These are phyloP conservation scores for Drosophila elegans DNA, from an alignment of 1,140 invertebrate genomes.

Conservation along the genomic window DNA sequence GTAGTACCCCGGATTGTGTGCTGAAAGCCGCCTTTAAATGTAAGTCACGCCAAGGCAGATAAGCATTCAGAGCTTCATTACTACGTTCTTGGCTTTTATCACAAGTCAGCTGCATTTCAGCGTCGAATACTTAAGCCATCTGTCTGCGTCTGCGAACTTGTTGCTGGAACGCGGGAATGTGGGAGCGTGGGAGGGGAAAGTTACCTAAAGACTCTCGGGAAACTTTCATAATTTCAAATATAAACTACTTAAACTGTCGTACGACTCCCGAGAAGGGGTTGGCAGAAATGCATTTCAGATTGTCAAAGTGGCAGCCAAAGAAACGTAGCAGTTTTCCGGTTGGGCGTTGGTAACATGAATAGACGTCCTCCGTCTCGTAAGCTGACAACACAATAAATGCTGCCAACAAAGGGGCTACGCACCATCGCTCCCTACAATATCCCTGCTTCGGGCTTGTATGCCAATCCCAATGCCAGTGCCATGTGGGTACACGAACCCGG, in stretches of 20 bases:
- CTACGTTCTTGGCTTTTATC: slow-evolving; percentile 62
- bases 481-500: slow-evolving; percentile 30
- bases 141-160: slow-evolving; percentile 38
- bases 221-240: slow-evolving; percentile 78
- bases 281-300: slow-evolving; percentile 47
- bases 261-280: slow-evolving; percentile 3
- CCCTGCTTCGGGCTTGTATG: slow-evolving; percentile 5
- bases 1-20: slow-evolving; percentile 21
- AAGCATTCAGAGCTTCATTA: slow-evolving; percentile 76
- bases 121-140: slow-evolving; percentile 56
- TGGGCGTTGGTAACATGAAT: slow-evolving; percentile 19
- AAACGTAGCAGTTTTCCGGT: slow-evolving; percentile 23
- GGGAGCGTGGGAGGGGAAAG: slow-evolving; percentile 18
- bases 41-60: slow-evolving; percentile 76
- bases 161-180: slow-evolving; percentile 11
- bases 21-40: slow-evolving; percentile 75
- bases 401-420: slow-evolving; percentile 38
- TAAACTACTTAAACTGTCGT: slow-evolving; percentile 82
- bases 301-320: slow-evolving; percentile 22
- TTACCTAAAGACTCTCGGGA: slow-evolving; percentile 43
- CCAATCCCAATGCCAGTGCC: no score
- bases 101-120: slow-evolving; percentile 59
- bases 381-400: slow-evolving; percentile 49
- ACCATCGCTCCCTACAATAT: slow-evolving; percentile 19
- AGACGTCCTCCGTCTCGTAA: slow-evolving; percentile 17